Base-by-base conservation (phyloP, 2,797 vertebrate species). In the Carapus acus region DNA sequence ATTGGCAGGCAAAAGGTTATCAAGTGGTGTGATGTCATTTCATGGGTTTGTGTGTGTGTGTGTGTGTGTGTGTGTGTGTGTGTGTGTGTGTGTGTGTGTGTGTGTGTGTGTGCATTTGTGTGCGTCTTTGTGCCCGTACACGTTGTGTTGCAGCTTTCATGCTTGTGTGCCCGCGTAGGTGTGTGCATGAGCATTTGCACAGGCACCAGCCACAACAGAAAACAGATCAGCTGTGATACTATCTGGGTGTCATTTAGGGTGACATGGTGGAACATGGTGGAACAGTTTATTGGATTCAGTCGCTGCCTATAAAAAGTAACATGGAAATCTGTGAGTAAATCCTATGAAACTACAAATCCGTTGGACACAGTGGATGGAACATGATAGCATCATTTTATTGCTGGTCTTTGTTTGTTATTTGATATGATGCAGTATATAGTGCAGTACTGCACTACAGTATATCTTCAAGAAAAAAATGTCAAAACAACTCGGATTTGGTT, bases 21-120 rank as follows among this genome's bases (percentile, higher is more conserved):
- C 78, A 86, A 85, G 78, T 82, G 77, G 83, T 68, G 77, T 87
- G 85, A 89, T 90, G 79, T 83, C 24, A 89, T 90, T 89, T 88
- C 88, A 90, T 90, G 91, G 88, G 87, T 77, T 69, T 38, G 19
- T 18, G 8, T 33, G 45, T 31, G 27, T 18, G 16, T 39, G 38
- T 39, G 16, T 39, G 37, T 19, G 33, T 9, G 33, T 34, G 24
- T 27, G 9, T 27, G 24, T 27, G 20, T 16, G 51, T 24, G 16
- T 7, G 39, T 17, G 51, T 18, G 19, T 43, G 33, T 27, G 11
- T 38, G 33, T 27, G 31, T 22, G 40, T 18, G 39, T 38, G 5
- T 21, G 17, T 22, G 19, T 27, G 9, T 27, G 24, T 27, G 20
- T 16, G 51, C 19, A 13, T 7, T 24, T 17, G 51, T 18, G 19